Evolutionary conservation across 2,797 vertebrate genomes (phyloP).

Genomic region (Cuculus canorus): DNA sequence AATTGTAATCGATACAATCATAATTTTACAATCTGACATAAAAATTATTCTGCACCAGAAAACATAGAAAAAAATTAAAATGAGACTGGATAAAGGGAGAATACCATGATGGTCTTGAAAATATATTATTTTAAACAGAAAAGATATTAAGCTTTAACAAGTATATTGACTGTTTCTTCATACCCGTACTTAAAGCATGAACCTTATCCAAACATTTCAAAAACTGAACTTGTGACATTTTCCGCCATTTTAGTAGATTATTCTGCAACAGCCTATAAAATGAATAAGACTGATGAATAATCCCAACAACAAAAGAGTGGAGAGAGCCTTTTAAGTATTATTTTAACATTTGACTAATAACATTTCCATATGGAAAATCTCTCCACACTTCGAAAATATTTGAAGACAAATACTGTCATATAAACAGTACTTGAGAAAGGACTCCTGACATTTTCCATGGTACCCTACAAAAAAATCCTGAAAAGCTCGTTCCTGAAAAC

Average conservation of each 20-base stretch:
- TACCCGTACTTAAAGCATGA: not conserved
- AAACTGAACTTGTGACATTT: not conserved
- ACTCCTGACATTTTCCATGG: not conserved
- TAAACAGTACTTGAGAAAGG: conserved; percentile 20
- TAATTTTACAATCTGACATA: not conserved
- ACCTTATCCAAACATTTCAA: not conserved
- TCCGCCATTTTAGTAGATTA: conserved; percentile 5
- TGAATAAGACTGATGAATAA: not conserved
- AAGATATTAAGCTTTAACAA: not conserved
- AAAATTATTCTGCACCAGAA: not conserved
- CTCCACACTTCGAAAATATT: not conserved
- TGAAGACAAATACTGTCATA: conserved; percentile 40
- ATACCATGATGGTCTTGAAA: not conserved
- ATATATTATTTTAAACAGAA: not conserved
- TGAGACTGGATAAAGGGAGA: not conserved
- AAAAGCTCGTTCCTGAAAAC: conserved; percentile 40
- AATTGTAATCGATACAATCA: not conserved
- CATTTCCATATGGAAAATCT: conserved; percentile 4
- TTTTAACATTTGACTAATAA: conserved; percentile 6
- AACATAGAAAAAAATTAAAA: not conserved
- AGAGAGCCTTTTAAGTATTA: not conserved
- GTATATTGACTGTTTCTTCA: not conserved
- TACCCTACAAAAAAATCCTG: conserved; percentile 18
- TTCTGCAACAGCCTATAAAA: conserved; percentile 14
- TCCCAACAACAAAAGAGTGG: not conserved